These are phyloP conservation scores for Hozukius guyotensis DNA, from an alignment of 2,797 vertebrate genomes.

Conservation along the genomic window DNA sequence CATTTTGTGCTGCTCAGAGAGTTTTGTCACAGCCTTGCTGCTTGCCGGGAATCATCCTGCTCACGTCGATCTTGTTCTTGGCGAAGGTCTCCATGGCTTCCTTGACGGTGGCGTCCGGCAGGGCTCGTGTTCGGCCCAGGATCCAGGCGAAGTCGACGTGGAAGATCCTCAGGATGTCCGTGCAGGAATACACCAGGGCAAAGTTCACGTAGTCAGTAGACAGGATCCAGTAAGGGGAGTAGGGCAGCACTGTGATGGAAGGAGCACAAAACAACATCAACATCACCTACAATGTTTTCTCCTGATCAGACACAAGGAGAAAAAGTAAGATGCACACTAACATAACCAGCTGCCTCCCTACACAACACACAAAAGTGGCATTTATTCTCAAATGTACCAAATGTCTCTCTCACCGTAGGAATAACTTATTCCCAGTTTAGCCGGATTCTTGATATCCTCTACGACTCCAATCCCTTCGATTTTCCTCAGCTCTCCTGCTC, in stretches of 20 bases:
- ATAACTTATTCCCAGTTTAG: conserved; percentile 90
- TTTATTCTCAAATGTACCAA: background rate
- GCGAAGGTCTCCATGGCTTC: conserved; percentile 83
- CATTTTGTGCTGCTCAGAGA: conserved; percentile 31
- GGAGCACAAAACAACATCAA: background rate
- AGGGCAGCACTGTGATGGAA: conserved; percentile 85
- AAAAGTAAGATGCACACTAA: background rate
- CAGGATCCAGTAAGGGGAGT: conserved; percentile 91
- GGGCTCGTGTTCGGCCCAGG: conserved; percentile 82
- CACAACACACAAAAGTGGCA: background rate
- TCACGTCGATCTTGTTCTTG: conserved; percentile 84
- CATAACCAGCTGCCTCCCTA: background rate
- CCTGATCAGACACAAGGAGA: background rate
- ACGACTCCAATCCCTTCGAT: conserved; percentile 85
- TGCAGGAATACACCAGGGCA: conserved; percentile 92
- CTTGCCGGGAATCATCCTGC: conserved; percentile 84
- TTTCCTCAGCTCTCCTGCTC: conserved; percentile 84
- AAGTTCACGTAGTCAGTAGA: conserved; percentile 90
- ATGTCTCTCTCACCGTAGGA: conserved; percentile 84
- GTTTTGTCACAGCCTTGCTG: conserved; percentile 86
- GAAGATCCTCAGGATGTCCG: conserved; percentile 87
- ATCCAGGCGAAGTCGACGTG: conserved; percentile 92
- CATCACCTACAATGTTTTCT: background rate
- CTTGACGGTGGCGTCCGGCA: conserved; percentile 83
- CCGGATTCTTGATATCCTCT: conserved; percentile 86